phyloP scores from a whole-genome alignment of 2,113 vertebrate species.

The Microtus pennsylvanicus region DNA sequence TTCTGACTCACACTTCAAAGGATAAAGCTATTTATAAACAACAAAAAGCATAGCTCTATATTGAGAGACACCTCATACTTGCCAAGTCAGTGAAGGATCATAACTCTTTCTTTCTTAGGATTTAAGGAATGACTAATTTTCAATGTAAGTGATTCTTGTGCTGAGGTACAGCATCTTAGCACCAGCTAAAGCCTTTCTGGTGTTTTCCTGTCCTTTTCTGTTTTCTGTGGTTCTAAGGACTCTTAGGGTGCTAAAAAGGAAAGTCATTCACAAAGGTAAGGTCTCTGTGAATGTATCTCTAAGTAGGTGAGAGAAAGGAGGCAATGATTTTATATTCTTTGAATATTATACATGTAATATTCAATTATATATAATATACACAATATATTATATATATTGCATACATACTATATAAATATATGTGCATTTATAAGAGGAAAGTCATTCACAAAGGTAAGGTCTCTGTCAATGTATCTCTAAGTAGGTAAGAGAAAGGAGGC shows the following conservation, averaged over 20 bases:
- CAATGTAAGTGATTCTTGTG: neutral
- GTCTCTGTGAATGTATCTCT: too few species aligned
- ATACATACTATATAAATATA: too few species aligned
- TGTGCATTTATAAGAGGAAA: too few species aligned
- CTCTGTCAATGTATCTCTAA: too few species aligned
- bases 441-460: too few species aligned
- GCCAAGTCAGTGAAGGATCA: neutral
- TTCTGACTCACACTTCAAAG: neutral
- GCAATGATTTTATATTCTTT: too few species aligned
- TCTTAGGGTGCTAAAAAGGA: neutral
- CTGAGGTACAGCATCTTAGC: neutral
- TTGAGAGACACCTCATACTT: neutral
- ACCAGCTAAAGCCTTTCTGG: neutral
- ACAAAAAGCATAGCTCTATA: neutral
- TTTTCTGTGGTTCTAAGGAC: neutral
- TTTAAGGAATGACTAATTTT: neutral
- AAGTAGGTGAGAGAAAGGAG: too few species aligned
- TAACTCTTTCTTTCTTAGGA: neutral
- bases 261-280: neutral
- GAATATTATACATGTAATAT: too few species aligned
- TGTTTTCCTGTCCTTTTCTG: neutral
- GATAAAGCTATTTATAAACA: constrained; percentile 14
- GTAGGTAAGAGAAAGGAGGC: too few species aligned
- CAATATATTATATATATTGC: too few species aligned
- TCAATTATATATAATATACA: too few species aligned